These are phyloP conservation scores for Tachysurus fulvidraco DNA, from an alignment of 2,113 vertebrate genomes.

Conservation along the genomic window DNA sequence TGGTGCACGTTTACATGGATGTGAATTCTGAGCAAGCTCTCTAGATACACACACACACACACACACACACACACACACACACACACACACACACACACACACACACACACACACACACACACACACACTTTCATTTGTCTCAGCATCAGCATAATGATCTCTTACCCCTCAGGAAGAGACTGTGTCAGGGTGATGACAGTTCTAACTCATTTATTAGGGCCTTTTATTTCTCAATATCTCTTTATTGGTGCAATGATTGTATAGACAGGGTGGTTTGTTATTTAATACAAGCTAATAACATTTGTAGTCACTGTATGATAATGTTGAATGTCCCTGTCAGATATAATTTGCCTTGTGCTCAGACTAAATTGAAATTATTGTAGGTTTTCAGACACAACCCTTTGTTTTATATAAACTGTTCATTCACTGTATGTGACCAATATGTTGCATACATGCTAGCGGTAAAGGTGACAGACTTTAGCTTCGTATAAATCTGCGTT, in stretches of 20 bases:
- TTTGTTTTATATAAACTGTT: conserved; percentile 30
- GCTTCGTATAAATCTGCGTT: background rate
- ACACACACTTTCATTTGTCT: conserved; percentile 46
- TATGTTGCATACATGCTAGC: background rate
- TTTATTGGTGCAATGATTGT: conserved; percentile 55
- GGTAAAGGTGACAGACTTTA: background rate
- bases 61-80: conserved; percentile 35
- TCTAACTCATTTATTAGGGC: conserved; percentile 54
- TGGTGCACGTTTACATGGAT: conserved; percentile 46
- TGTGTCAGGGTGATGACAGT: conserved; percentile 48
- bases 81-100: conserved; percentile 21
- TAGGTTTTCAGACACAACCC: conserved; percentile 20
- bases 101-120: conserved; percentile 34
- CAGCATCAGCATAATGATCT: conserved; percentile 54
- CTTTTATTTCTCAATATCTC: conserved; percentile 51
- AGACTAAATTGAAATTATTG: conserved; percentile 41
- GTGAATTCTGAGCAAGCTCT: conserved; percentile 53
- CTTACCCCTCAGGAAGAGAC: conserved; percentile 44
- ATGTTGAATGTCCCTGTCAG: conserved; percentile 35
- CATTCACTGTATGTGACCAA: background rate
- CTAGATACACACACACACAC: conserved; percentile 34
- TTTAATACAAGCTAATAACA: conserved; percentile 51
- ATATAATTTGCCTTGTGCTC: conserved; percentile 12
- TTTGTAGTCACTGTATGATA: conserved; percentile 49
- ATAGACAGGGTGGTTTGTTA: conserved; percentile 47